Evolutionary conservation across 2,113 vertebrate genomes (phyloP).

Genomic region (Triplophysa rosa): DNA sequence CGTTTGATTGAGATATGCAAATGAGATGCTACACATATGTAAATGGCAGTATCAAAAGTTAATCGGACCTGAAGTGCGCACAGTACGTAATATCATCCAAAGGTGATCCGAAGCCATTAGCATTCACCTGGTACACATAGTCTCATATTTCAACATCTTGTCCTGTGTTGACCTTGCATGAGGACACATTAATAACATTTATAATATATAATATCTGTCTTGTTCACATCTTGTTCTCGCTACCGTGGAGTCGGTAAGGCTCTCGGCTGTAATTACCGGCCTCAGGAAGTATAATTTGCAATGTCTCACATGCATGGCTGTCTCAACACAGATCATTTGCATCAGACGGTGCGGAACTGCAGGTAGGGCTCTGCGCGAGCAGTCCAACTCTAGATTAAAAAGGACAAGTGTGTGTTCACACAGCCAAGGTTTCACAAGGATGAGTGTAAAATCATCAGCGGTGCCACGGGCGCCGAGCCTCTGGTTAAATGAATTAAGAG

Average conservation of each 20-base stretch:
- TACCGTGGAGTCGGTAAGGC: slow-evolving; percentile 57
- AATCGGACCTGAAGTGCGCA: background rate
- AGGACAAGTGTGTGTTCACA: slow-evolving; percentile 73
- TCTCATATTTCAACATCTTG: slow-evolving; percentile 74
- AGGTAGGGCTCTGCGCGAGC: slow-evolving; percentile 52
- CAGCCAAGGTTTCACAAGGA: slow-evolving; percentile 73
- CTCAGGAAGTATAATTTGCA: slow-evolving; percentile 70
- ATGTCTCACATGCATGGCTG: slow-evolving; percentile 66
- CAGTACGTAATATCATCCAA: background rate
- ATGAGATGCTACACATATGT: background rate
- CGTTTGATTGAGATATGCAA: slow-evolving; percentile 14
- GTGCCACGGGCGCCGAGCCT: slow-evolving; percentile 60
- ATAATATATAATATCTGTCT: slow-evolving; percentile 74
- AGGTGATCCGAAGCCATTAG: slow-evolving; percentile 54
- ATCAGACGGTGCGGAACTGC: slow-evolving; percentile 59
- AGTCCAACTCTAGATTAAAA: slow-evolving; percentile 69
- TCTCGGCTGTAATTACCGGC: slow-evolving; percentile 73
- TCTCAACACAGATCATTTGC: slow-evolving; percentile 72
- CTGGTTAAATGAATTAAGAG: slow-evolving; percentile 65
- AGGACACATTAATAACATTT: slow-evolving; percentile 76
- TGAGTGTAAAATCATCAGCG: slow-evolving; percentile 70
- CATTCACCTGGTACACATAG: slow-evolving; percentile 58
- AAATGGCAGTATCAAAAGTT: background rate
- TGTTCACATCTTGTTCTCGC: slow-evolving; percentile 68
- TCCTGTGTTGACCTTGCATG: slow-evolving; percentile 66